Evolutionary conservation across 2,113 vertebrate species (phyloP).

Genomic region (Trochalopteron elliotii): DNA sequence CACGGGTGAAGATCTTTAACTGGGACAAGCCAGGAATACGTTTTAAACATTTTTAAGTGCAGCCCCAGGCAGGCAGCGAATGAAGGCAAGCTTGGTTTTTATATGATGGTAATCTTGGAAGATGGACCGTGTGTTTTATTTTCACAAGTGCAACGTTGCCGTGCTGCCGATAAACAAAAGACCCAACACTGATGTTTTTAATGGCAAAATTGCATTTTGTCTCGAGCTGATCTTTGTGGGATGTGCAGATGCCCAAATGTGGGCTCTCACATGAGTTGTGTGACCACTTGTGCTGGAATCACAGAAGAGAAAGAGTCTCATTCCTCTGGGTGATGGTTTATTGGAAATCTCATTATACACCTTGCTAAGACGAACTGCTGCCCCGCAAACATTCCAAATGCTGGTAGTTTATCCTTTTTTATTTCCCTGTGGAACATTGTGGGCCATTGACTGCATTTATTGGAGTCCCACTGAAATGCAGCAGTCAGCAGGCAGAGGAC

Average conservation of each 20-base stretch:
- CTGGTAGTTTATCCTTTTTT: slow-evolving; percentile 30
- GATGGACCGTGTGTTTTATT: background rate
- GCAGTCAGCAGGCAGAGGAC: background rate
- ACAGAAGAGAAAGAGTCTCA: background rate
- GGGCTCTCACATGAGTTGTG: background rate
- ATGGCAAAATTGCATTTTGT: background rate
- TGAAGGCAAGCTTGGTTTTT: background rate
- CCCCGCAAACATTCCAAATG: background rate
- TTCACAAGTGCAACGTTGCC: background rate
- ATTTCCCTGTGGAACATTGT: background rate
- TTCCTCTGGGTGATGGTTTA: slow-evolving; percentile 12
- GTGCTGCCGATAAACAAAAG: background rate
- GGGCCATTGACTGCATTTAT: background rate
- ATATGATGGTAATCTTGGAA: background rate
- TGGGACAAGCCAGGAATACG: background rate
- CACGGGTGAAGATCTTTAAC: background rate
- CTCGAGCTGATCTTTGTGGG: background rate
- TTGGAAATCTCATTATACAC: slow-evolving; percentile 44
- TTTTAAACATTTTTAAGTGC: background rate
- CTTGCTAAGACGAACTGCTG: background rate
- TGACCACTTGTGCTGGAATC: background rate
- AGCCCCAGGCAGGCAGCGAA: background rate
- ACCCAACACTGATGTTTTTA: background rate
- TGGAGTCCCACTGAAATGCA: background rate
- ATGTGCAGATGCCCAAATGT: background rate